Conservation (phyloP, 2,888 invertebrate genomes). For the Rosalia funebris region DNA sequence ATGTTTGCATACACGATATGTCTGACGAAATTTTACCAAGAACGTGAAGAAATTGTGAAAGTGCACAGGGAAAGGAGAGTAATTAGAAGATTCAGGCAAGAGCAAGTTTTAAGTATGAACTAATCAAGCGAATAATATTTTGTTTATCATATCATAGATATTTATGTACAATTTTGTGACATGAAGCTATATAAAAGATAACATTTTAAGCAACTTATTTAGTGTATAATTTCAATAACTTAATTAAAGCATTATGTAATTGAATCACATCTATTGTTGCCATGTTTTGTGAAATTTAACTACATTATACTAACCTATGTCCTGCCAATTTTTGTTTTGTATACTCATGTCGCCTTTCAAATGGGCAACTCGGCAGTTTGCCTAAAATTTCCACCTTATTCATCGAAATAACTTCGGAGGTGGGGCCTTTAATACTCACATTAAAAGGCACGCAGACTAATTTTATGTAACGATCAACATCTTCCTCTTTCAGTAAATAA, state of each 20-base stretch:
- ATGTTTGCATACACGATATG: constrained; percentile 24
- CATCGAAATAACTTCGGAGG: constrained; percentile 70
- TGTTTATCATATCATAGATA: no score
- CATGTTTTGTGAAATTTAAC: no score
- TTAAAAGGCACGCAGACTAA: constrained; percentile 69
- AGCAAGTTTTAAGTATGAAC: no score
- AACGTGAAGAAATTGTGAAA: constrained; percentile 4
- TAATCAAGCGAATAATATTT: no score
- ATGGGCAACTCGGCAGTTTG: constrained; percentile 72
- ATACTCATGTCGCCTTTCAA: constrained; percentile 79
- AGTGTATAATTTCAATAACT: no score
- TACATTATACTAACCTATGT: background rate
- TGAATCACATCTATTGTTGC: no score
- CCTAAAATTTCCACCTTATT: constrained; percentile 68
- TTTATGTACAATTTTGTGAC: no score
- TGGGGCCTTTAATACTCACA: constrained; percentile 68
- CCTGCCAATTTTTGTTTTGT: constrained; percentile 69
- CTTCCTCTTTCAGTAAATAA: constrained; percentile 70
- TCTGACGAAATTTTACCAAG: constrained; percentile 16
- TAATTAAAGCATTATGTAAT: no score
- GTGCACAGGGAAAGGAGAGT: background rate
- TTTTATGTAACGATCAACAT: constrained; percentile 76
- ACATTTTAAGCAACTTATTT: no score
- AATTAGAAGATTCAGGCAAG: background rate
- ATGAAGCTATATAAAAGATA: no score